These are phyloP conservation scores for Tiaroga cobitis DNA, from an alignment of 2,797 vertebrate species.

Conservation along the genomic window DNA sequence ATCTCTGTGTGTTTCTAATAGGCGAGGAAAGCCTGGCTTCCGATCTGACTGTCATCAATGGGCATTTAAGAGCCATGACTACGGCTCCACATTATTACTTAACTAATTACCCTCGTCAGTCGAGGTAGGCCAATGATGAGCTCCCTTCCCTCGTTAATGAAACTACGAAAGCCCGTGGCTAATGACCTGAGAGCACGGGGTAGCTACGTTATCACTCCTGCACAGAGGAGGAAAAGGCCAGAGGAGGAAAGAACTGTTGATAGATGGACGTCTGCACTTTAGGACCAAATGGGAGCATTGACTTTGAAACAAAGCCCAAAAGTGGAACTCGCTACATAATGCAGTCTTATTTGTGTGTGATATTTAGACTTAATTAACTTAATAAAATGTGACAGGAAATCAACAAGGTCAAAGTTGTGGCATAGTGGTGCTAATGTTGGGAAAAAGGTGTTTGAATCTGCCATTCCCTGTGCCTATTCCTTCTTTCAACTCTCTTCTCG, in stretches of 20 bases:
- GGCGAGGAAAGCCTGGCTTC: conserved; percentile 55
- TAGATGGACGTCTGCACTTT: not conserved
- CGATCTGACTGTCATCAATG: conserved; percentile 62
- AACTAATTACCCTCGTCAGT: conserved; percentile 66
- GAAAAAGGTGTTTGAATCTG: not conserved
- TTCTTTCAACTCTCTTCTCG: not conserved
- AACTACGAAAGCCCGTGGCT: conserved; percentile 60
- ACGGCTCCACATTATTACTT: conserved; percentile 65
- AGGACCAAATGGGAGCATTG: not conserved
- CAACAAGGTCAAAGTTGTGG: not conserved
- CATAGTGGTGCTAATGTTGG: not conserved
- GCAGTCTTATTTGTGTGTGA: not conserved
- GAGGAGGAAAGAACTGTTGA: conserved; percentile 10
- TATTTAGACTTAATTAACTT: not conserved
- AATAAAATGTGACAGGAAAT: not conserved
- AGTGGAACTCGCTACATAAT: not conserved
- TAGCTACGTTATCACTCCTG: conserved; percentile 33
- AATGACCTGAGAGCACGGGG: conserved; percentile 57
- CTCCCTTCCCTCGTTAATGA: conserved; percentile 62
- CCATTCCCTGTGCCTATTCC: not conserved
- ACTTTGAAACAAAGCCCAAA: conserved; percentile 20
- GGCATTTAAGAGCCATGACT: conserved; percentile 60
- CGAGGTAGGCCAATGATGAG: conserved; percentile 64
- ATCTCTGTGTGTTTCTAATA: conserved; percentile 59
- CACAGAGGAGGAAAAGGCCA: conserved; percentile 20